Percentiles rank a stretch among this genome's conserved stretches.
These are phyloP conservation scores for Aspidiotus rigidus DNA, from an alignment of 2,888 invertebrate genomes.

Conservation along the genomic window DNA sequence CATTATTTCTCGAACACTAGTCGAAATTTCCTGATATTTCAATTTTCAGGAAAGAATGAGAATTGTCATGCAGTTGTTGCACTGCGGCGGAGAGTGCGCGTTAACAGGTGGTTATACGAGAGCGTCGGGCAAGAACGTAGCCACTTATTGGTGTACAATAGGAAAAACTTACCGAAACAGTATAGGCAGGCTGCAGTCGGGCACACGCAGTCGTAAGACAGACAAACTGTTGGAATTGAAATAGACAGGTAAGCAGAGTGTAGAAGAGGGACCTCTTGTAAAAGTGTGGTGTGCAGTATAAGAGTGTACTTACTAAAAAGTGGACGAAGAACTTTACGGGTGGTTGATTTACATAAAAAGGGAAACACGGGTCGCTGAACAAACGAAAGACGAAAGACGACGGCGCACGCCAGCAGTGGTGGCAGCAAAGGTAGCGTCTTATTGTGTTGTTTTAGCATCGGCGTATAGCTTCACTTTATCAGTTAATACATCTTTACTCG, in stretches of 20 bases:
- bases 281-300: background rate
- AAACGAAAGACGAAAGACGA: constrained; percentile 32
- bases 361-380: constrained; percentile 33
- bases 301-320: constrained; percentile 17
- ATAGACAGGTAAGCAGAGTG: background rate
- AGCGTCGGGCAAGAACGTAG: no score
- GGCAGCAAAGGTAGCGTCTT: constrained; percentile 26
- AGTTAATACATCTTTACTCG: constrained; percentile 32
- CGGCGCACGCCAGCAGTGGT: constrained; percentile 31
- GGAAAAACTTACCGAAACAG: background rate
- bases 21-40: no score
- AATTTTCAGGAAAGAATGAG: no score
- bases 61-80: no score
- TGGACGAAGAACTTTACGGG: constrained; percentile 32
- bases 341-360: constrained; percentile 32
- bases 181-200: background rate
- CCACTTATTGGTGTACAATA: background rate
- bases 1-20: no score
- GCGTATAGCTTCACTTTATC: constrained; percentile 26
- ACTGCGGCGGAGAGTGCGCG: no score
- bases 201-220: background rate
- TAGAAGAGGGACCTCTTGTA: background rate
- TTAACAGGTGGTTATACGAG: no score
- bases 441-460: constrained; percentile 29
- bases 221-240: background rate